Percentiles rank a stretch among this genome's conserved stretches.
Conservation (phyloP, 2,797 vertebrate genomes). For the Notoglanidium macrostoma region DNA sequence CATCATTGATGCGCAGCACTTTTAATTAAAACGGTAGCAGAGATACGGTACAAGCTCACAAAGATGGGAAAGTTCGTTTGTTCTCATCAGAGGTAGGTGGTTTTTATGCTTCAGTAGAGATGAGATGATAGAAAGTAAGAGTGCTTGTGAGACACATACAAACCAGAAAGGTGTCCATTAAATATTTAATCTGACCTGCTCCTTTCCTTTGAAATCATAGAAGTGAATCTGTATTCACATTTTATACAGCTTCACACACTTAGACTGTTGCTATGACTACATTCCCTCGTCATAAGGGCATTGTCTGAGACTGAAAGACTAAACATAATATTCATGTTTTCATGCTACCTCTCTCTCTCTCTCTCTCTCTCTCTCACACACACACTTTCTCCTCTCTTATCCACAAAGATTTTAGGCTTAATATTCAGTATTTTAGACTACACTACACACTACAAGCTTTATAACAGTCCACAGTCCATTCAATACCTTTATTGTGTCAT, state of each 20-base stretch:
- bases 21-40: background rate
- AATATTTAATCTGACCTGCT: slow-evolving; percentile 50
- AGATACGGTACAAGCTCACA: background rate
- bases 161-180: slow-evolving; percentile 39
- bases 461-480: background rate
- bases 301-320: slow-evolving; percentile 50
- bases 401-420: background rate
- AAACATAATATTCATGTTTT: slow-evolving; percentile 50
- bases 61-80: background rate
- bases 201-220: slow-evolving; percentile 31
- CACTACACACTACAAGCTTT: background rate
- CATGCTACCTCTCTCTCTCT: slow-evolving; percentile 37
- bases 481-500: background rate
- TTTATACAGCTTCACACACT: slow-evolving; percentile 35
- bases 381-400: slow-evolving; percentile 10
- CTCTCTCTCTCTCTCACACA: slow-evolving; percentile 23
- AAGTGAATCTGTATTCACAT: slow-evolving; percentile 49
- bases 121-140: slow-evolving; percentile 1
- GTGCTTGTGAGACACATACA: slow-evolving; percentile 25
- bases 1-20: background rate
- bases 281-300: slow-evolving; percentile 46
- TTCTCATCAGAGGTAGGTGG: background rate
- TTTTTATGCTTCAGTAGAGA: background rate
- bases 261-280: slow-evolving; percentile 60
- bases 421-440: slow-evolving; percentile 19